phyloP scores from a whole-genome alignment of 2,113 vertebrate genomes.

The Coryphaenoides rupestris region DNA sequence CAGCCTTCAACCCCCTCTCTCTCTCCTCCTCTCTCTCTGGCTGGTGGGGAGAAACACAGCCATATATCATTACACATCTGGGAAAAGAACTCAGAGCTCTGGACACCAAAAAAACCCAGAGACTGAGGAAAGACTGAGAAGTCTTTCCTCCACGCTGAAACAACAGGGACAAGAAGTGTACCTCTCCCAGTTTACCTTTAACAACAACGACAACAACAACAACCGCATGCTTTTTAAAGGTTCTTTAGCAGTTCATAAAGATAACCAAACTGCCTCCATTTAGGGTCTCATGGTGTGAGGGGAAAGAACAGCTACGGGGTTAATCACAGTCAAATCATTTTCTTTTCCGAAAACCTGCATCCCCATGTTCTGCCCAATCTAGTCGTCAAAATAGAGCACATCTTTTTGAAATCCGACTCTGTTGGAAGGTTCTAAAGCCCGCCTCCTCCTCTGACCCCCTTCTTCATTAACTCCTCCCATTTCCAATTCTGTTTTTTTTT shows the following conservation, averaged over 20 bases:
- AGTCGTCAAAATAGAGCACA: too few species aligned
- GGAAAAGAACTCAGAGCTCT: conserved; percentile 51
- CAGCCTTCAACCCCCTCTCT: conserved; percentile 33
- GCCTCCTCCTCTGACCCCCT: too few species aligned
- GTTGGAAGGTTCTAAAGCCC: too few species aligned
- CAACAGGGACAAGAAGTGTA: not conserved
- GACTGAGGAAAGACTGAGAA: conserved; percentile 23
- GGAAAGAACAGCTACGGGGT: conserved; percentile 1
- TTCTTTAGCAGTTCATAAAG: conserved; percentile 20
- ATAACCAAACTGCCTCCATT: conserved; percentile 32
- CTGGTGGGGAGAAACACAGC: conserved; percentile 48
- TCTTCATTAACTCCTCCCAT: conserved; percentile 32
- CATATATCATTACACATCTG: conserved; percentile 75
- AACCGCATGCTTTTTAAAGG: not conserved
- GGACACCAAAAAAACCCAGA: conserved; percentile 38
- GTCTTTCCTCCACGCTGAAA: conserved; percentile 14
- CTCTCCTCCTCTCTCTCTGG: conserved; percentile 8
- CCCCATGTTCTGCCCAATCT: too few species aligned
- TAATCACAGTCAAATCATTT: conserved; percentile 3
- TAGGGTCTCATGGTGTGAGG: conserved; percentile 17
- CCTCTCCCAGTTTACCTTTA: not conserved
- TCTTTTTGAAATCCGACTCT: too few species aligned
- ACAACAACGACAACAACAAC: conserved; percentile 10
- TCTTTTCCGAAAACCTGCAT: too few species aligned
- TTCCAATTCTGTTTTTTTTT: conserved; percentile 37